Percentiles rank a stretch among this genome's conserved stretches.
Conservation (phyloP, 2,113 vertebrate species). For the Sprattus sprattus region DNA sequence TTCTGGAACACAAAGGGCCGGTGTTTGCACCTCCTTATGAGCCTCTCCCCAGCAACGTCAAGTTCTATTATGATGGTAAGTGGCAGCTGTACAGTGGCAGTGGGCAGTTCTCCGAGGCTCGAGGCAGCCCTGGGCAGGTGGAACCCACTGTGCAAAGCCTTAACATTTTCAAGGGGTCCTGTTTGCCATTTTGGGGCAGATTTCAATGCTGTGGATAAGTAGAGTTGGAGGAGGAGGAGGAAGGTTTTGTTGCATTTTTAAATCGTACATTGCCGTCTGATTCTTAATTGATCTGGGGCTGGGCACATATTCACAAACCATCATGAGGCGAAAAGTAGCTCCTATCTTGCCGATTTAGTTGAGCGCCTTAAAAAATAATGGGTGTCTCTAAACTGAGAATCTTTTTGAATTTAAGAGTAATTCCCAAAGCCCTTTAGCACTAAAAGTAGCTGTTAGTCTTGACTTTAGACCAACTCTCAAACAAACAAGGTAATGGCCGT, state of each 20-base stretch:
- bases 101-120: neutral
- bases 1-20: conserved; percentile 97
- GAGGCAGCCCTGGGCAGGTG: neutral
- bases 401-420: too few relatives aligned
- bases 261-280: neutral
- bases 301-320: too few relatives aligned
- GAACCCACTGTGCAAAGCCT: conserved; percentile 9
- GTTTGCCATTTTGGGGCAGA: neutral
- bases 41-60: conserved; percentile 86
- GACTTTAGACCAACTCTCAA: too few relatives aligned
- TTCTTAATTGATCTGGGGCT: neutral
- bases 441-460: too few relatives aligned
- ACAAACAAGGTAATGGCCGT: too few relatives aligned
- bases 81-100: conserved; percentile 18
- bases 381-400: too few relatives aligned
- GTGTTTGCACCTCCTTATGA: conserved; percentile 96
- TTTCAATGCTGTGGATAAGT: conserved; percentile 2
- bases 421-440: too few relatives aligned
- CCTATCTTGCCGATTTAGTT: too few relatives aligned
- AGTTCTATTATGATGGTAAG: conserved; percentile 96
- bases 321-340: too few relatives aligned
- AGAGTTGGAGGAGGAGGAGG: neutral
- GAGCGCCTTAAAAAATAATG: too few relatives aligned
- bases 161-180: neutral
- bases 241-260: neutral